phyloP scores from a whole-genome alignment of 2,797 vertebrate species.

The Crocidura indochinensis region DNA sequence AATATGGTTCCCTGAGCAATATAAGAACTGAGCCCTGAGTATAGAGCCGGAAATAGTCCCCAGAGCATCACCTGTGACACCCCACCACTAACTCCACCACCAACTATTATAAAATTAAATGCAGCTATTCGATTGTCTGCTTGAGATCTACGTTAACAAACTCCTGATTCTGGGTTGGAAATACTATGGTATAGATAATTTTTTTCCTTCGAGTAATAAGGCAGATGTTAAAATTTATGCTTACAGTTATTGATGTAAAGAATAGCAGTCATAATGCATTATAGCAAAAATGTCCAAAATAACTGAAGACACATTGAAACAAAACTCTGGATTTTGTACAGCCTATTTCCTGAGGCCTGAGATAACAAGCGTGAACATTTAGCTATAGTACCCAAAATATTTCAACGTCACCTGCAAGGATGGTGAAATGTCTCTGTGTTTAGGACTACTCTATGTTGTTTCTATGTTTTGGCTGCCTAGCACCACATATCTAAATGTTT shows the following conservation, averaged over 20 bases:
- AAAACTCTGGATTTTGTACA: background rate
- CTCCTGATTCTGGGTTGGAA: constrained; percentile 40
- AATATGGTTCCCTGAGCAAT: too few species aligned
- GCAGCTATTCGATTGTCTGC: background rate
- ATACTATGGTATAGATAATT: background rate
- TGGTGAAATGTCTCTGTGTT: background rate
- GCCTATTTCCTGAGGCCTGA: background rate
- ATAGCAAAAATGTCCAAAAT: background rate
- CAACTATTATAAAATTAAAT: background rate
- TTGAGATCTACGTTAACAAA: constrained; percentile 34
- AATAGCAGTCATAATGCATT: background rate
- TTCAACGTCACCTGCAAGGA: background rate
- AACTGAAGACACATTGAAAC: constrained; percentile 1
- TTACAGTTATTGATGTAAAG: background rate
- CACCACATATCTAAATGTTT: constrained; percentile 43
- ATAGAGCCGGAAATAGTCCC: too few species aligned
- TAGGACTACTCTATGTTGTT: background rate
- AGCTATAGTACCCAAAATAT: background rate
- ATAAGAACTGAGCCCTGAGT: too few species aligned
- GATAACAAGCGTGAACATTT: background rate
- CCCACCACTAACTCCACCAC: too few species aligned
- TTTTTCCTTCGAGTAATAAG: background rate
- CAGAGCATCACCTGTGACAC: too few species aligned
- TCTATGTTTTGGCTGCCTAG: constrained; percentile 66
- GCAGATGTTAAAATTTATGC: background rate